Percentiles rank a stretch among this genome's conserved stretches.
phyloP scores from a whole-genome alignment of 2,888 invertebrate genomes.

The Drosophila niveifrons region DNA sequence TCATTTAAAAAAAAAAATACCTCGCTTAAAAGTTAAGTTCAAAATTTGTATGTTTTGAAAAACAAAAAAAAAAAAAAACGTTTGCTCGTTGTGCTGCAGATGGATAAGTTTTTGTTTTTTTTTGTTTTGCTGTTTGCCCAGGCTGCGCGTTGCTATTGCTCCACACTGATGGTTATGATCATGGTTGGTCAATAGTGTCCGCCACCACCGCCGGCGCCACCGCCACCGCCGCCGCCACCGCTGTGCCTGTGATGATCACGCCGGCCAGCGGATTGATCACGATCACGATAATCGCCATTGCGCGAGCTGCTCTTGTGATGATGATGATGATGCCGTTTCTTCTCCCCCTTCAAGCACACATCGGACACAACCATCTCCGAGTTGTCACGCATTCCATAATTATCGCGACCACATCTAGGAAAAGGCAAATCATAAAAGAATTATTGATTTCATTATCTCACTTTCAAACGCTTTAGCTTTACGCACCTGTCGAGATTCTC shows the following conservation, averaged over 20 bases:
- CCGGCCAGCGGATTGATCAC: slow-evolving; percentile 83
- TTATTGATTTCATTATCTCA: too few species aligned
- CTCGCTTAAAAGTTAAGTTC: slow-evolving; percentile 20
- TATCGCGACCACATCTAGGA: slow-evolving; percentile 83
- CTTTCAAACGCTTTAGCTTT: too few species aligned
- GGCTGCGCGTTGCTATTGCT: slow-evolving; percentile 70
- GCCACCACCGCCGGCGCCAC: slow-evolving; percentile 80
- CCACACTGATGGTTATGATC: slow-evolving; percentile 86
- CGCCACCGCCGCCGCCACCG: slow-evolving; percentile 73
- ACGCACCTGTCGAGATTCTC: slow-evolving; percentile 85
- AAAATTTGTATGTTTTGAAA: slow-evolving; percentile 20
- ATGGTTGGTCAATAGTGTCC: slow-evolving; percentile 86
- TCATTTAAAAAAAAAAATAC: slow-evolving; percentile 32
- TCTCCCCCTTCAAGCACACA: slow-evolving; percentile 86
- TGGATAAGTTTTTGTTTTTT: slow-evolving; percentile 1
- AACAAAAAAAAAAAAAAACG: slow-evolving; percentile 48
- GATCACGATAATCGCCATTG: slow-evolving; percentile 84
- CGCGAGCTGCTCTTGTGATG: slow-evolving; percentile 85
- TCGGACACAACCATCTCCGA: slow-evolving; percentile 92
- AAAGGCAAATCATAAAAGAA: too few species aligned
- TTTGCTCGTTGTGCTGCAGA: slow-evolving; percentile 46
- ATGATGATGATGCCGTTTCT: slow-evolving; percentile 85
- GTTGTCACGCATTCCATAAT: slow-evolving; percentile 88
- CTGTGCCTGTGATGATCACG: slow-evolving; percentile 85
- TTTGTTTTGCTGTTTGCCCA: slow-evolving; percentile 29